phyloP scores from a whole-genome alignment of 1,140 invertebrate species.

The Rhopalosiphum padi region DNA sequence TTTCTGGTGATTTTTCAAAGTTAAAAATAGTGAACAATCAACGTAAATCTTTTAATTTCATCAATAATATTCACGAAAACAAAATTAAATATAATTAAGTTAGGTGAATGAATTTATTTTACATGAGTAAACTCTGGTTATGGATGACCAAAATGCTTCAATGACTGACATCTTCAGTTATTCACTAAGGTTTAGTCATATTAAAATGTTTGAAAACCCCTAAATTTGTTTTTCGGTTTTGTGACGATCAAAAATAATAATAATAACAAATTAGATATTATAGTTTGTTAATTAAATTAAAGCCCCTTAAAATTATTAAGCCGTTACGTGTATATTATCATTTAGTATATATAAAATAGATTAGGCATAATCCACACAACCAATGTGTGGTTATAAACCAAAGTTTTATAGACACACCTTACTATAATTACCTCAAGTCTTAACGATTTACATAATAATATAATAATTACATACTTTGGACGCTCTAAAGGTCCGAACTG shows the following conservation, averaged over 20 bases:
- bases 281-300: neutral
- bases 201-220: neutral
- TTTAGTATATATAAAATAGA: neutral
- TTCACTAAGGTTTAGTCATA: neutral
- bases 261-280: neutral
- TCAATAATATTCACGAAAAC: neutral
- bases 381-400: neutral
- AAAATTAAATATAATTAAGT: neutral
- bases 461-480: neutral
- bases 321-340: neutral
- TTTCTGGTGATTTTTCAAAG: too few relatives aligned
- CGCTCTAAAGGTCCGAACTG: neutral
- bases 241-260: neutral
- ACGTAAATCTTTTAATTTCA: neutral
- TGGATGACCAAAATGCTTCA: neutral
- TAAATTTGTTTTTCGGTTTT: neutral
- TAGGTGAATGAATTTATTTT: neutral
- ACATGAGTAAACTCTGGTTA: neutral
- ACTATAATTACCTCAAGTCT: neutral
- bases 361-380: neutral
- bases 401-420: neutral
- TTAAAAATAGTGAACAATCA: too few relatives aligned
- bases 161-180: neutral
- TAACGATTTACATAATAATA: neutral
- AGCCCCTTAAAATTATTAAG: neutral